These are phyloP conservation scores for Oxycera nigricornis DNA, from an alignment of 2,888 invertebrate species.

Conservation along the genomic window DNA sequence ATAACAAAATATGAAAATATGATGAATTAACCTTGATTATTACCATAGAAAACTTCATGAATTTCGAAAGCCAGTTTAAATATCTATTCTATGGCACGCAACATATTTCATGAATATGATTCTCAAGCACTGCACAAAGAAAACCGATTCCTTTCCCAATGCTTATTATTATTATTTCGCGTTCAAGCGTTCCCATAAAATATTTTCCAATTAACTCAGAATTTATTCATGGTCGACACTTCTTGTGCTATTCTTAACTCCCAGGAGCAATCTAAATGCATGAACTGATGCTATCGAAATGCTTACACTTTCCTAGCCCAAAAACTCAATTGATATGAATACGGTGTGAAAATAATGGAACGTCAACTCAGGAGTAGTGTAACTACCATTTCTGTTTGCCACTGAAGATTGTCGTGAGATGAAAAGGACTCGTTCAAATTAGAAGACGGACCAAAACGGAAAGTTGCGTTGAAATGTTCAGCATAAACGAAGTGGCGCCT, in stretches of 20 bases:
- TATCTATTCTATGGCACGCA: too few relatives aligned
- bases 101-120: too few relatives aligned
- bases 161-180: too few relatives aligned
- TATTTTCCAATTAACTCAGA: constrained; percentile 37
- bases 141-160: too few relatives aligned
- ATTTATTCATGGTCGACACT: constrained; percentile 40
- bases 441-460: constrained; percentile 8
- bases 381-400: background rate
- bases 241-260: constrained; percentile 3
- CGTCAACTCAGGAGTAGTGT: background rate
- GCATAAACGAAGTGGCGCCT: background rate
- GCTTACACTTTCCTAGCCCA: constrained; percentile 4
- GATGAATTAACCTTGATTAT: too few relatives aligned
- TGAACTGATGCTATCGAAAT: constrained; percentile 34
- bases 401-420: constrained; percentile 1
- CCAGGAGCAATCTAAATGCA: constrained; percentile 38
- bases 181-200: constrained; percentile 18
- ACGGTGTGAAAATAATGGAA: constrained; percentile 24
- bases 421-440: constrained; percentile 39
- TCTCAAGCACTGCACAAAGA: too few relatives aligned
- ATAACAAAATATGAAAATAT: too few relatives aligned
- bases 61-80: too few relatives aligned
- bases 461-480: constrained; percentile 12
- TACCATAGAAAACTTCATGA: too few relatives aligned
- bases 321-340: constrained; percentile 40